These are phyloP conservation scores for Camelus bactrianus DNA, from an alignment of 2,113 vertebrate genomes.

Conservation along the genomic window DNA sequence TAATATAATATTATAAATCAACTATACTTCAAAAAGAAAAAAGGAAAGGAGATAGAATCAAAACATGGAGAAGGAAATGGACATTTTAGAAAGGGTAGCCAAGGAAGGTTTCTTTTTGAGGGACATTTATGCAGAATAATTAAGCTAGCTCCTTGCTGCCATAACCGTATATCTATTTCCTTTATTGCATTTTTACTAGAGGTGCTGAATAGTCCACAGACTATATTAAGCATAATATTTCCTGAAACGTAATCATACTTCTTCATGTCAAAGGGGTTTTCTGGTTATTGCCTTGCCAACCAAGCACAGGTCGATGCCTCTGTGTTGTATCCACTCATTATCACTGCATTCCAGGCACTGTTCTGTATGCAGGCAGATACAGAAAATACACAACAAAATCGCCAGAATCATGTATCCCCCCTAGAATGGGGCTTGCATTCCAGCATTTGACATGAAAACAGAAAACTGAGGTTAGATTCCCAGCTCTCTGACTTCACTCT, in stretches of 20 bases:
- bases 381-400: neutral
- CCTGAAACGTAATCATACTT: neutral
- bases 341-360: neutral
- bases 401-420: neutral
- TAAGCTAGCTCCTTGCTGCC: neutral
- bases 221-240: neutral
- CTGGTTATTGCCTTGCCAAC: neutral
- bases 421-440: neutral
- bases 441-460: neutral
- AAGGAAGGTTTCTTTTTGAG: neutral
- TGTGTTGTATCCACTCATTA: no score
- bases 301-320: neutral
- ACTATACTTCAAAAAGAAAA: neutral
- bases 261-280: neutral
- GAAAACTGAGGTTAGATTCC: neutral
- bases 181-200: neutral
- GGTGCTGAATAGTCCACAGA: neutral
- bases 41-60: constrained; percentile 2
- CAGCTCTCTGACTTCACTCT: neutral
- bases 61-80: neutral
- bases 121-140: neutral
- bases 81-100: neutral
- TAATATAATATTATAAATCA: neutral
- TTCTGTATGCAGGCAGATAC: neutral
- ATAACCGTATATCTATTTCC: neutral